phyloP scores from a whole-genome alignment of 2,113 vertebrate species.

The Lophius piscatorius region DNA sequence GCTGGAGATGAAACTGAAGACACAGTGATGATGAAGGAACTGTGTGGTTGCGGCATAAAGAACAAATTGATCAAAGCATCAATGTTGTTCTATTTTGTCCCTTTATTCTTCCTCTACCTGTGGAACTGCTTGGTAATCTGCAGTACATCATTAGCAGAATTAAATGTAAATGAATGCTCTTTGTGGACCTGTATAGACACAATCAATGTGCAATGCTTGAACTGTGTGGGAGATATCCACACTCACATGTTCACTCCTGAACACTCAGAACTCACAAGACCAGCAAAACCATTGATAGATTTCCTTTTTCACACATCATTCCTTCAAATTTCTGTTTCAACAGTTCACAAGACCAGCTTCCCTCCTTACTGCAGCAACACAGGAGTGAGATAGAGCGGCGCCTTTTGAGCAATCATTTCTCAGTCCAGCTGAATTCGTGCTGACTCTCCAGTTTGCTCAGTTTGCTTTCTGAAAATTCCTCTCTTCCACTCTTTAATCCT shows the following conservation, averaged over 20 bases:
- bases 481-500: constrained; percentile 71
- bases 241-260: neutral
- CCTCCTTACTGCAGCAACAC: constrained; percentile 9
- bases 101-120: constrained; percentile 14
- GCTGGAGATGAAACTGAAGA: constrained; percentile 61
- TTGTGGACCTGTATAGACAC: constrained; percentile 4
- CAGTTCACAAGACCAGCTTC: constrained; percentile 19
- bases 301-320: constrained; percentile 36
- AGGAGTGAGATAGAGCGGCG: constrained; percentile 53
- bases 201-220: neutral
- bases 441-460: constrained; percentile 71
- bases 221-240: too few relatives aligned
- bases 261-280: neutral
- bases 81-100: neutral
- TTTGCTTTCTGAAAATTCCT: constrained; percentile 69
- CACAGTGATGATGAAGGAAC: constrained; percentile 35
- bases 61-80: constrained; percentile 44
- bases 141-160: constrained; percentile 53
- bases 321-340: constrained; percentile 21
- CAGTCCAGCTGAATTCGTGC: constrained; percentile 71
- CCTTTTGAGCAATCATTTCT: constrained; percentile 70
- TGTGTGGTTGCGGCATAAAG: constrained; percentile 13
- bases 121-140: constrained; percentile 23
- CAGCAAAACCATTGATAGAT: constrained; percentile 9
- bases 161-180: constrained; percentile 37